Base-by-base conservation (phyloP, 2,888 invertebrate species). In the Electrophaes corylata region DNA sequence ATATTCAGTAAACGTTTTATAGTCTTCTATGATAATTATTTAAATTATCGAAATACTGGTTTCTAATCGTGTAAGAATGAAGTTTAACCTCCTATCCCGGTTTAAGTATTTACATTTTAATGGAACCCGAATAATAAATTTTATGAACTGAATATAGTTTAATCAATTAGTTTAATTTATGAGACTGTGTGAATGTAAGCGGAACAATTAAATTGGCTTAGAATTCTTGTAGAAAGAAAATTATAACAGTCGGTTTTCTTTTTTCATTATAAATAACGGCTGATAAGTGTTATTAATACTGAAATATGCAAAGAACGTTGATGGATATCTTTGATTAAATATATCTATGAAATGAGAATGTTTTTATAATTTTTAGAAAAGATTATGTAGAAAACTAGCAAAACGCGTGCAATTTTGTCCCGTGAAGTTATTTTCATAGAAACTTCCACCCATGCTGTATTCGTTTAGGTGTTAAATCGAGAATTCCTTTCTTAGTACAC, bases 41-140 rank as follows among this genome's bases (percentile, higher is more conserved):
- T 46, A 46, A 41, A 54, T 48, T 16, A 10, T 47, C 29, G 3
- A 33, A 54, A 55, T 59, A 56, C 66, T 45, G 43, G 57, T 53
- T 56, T 35, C 6, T 60, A 63, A 47, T 60, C 53, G 44, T 48
- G 33, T 10, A 29, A 10, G 26, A 48, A 47, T 33, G 31, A 35
- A 59, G 44, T 40, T 31, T 33, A 19, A 50, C 57, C n/a, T 55
- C 6, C 20, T 48, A 26, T 48, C 40, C 47, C 26, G 11, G 14
- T 5, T 12, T 46, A 39, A 50, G 41, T 41, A 60, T 39, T 55
- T 49, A 41, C 63, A 63, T 65, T 55, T 53, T 57, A 60, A 61
- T 61, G 14, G 18, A 48, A 35, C 23, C 48, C 39, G 56, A 57
- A 57, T 58, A 35, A 35, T 46, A 53, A 31, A 48, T 57, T 18